Conservation (phyloP, 2,888 invertebrate species). For the Gonocerus acuteangulatus region DNA sequence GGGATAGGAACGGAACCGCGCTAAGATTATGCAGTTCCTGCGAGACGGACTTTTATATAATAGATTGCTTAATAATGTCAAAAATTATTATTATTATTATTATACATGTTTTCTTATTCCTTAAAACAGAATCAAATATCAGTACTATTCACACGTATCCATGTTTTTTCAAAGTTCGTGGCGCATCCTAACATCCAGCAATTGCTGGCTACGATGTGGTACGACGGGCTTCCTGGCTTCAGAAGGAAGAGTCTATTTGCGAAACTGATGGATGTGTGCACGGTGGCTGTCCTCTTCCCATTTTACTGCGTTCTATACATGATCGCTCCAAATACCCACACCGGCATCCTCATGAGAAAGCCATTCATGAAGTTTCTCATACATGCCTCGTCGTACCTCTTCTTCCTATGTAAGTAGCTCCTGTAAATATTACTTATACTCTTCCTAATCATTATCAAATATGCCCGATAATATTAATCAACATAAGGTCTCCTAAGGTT, state of each 20-base stretch:
- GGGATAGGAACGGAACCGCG: too few species aligned
- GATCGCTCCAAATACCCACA: slow-evolving; percentile 69
- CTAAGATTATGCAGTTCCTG: too few species aligned
- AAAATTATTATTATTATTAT: too few species aligned
- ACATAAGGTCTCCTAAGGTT: too few species aligned
- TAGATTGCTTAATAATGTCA: too few species aligned
- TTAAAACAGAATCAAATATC: too few species aligned
- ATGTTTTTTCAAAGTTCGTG: slow-evolving; percentile 65
- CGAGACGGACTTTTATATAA: too few species aligned
- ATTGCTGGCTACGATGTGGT: slow-evolving; percentile 84
- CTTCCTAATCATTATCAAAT: too few species aligned
- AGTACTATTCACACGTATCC: too few species aligned
- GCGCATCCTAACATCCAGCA: slow-evolving; percentile 95
- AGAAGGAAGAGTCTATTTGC: slow-evolving; percentile 67
- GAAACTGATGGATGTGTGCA: slow-evolving; percentile 64
- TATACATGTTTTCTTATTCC: too few species aligned
- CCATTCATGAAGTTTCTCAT: slow-evolving; percentile 96
- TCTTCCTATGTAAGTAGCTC: slow-evolving; percentile 74
- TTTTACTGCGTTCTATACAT: slow-evolving; percentile 79
- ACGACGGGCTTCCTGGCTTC: slow-evolving; percentile 91
- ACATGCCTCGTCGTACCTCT: slow-evolving; percentile 87
- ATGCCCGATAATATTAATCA: too few species aligned
- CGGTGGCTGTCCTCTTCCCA: slow-evolving; percentile 77
- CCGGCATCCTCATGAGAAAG: slow-evolving; percentile 77
- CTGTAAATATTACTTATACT: too few species aligned